Evolutionary conservation across 2,113 vertebrate genomes (phyloP).

Genomic region (Platichthys stellatus): DNA sequence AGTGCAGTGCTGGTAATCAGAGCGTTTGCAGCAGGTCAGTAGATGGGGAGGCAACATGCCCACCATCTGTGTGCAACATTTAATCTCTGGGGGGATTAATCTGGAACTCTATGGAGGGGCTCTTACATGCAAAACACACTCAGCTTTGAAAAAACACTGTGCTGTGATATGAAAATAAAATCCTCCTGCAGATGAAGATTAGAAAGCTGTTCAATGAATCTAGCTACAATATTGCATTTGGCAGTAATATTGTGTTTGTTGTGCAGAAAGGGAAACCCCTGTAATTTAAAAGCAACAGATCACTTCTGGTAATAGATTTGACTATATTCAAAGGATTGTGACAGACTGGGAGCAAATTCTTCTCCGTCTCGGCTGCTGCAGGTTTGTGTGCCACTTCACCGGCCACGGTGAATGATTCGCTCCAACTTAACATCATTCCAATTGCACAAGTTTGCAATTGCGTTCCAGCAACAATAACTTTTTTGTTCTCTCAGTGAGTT

Average conservation of each 20-base stretch:
- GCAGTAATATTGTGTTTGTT: conserved; percentile 35
- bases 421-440: conserved; percentile 13
- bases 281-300: conserved; percentile 49
- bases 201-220: conserved; percentile 38
- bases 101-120: conserved; percentile 21
- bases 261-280: background rate
- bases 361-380: background rate
- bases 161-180: conserved; percentile 3
- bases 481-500: conserved; percentile 15
- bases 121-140: conserved; percentile 12
- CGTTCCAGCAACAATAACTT: conserved; percentile 4
- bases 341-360: conserved; percentile 3
- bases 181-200: conserved; percentile 12
- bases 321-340: conserved; percentile 47
- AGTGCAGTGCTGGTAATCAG: conserved; percentile 44
- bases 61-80: conserved; percentile 72
- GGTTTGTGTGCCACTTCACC: conserved; percentile 3
- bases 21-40: conserved; percentile 50
- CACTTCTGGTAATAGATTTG: conserved; percentile 53
- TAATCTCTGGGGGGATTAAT: conserved; percentile 74
- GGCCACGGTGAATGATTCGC: conserved; percentile 3
- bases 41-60: conserved; percentile 56
- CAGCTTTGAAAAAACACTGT: conserved; percentile 16
- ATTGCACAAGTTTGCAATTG: conserved; percentile 12
- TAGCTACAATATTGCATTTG: conserved; percentile 33